Evolutionary conservation across 2,113 vertebrate species (phyloP).

Genomic region (Tyrannus savana): DNA sequence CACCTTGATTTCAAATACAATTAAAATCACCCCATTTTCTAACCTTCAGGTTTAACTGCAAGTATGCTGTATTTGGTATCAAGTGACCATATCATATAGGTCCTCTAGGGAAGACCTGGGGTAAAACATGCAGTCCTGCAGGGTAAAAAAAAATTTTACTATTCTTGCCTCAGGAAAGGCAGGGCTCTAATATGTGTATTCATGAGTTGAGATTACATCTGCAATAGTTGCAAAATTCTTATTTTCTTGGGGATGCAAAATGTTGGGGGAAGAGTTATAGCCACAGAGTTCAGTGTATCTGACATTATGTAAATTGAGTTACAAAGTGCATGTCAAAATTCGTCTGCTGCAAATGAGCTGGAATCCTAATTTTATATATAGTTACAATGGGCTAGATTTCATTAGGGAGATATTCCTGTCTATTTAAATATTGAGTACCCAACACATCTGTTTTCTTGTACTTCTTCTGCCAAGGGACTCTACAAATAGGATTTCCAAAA

Average conservation of each 20-base stretch:
- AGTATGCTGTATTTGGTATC: neutral
- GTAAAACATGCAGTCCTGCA: neutral
- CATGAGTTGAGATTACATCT: neutral
- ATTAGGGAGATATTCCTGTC: slow-evolving; percentile 10
- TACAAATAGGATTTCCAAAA: slow-evolving; percentile 25
- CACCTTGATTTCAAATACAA: neutral
- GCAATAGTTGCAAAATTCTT: neutral
- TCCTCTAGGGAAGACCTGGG: neutral
- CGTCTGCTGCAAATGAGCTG: neutral
- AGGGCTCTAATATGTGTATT: neutral
- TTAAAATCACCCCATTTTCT: neutral
- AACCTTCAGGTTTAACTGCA: neutral
- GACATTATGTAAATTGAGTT: neutral
- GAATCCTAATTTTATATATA: neutral
- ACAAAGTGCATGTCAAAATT: neutral
- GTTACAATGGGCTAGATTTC: neutral
- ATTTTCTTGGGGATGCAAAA: neutral
- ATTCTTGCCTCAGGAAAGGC: neutral
- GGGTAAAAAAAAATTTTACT: neutral
- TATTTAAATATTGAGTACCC: slow-evolving; percentile 13
- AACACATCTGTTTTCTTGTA: slow-evolving; percentile 37
- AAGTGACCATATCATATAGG: neutral
- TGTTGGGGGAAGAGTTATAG: neutral
- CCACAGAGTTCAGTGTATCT: neutral
- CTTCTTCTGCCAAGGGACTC: slow-evolving; percentile 11